Conservation (phyloP, 2,113 vertebrate species). For the Pangasianodon gigas region DNA sequence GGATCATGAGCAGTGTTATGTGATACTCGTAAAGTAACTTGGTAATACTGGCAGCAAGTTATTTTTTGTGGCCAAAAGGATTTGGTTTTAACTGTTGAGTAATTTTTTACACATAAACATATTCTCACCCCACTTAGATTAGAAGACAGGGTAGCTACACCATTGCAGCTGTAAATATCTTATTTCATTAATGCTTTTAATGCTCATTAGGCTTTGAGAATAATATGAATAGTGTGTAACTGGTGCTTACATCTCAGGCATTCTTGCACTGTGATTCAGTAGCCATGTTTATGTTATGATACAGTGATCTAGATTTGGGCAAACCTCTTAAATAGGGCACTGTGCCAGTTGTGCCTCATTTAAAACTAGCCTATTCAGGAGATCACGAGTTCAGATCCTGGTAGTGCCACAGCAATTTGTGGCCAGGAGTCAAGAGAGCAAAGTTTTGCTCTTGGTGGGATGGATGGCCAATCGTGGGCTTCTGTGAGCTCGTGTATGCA, state of each 20-base stretch:
- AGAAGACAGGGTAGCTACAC: not conserved
- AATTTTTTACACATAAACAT: not conserved
- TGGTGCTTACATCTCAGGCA: not conserved
- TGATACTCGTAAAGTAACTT: not conserved
- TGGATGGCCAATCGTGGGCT: not conserved
- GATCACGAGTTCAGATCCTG: not conserved
- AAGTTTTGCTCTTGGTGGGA: not conserved
- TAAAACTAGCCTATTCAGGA: not conserved
- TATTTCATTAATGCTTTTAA: not conserved
- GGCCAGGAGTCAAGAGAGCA: not conserved
- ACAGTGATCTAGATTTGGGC: not conserved
- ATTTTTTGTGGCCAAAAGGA: slow-evolving; percentile 1
- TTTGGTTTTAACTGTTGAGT: not conserved
- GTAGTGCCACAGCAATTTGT: not conserved
- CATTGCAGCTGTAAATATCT: not conserved
- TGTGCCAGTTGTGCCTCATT: not conserved
- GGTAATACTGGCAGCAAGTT: not conserved
- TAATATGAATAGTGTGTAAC: not conserved
- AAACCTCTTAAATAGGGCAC: not conserved
- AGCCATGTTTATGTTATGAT: not conserved
- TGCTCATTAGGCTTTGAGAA: not conserved
- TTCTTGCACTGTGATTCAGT: not conserved
- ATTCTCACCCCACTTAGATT: not conserved
- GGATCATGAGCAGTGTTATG: slow-evolving; percentile 30
- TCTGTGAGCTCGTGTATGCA: not conserved